Percentiles rank a stretch among this genome's conserved stretches.
Evolutionary conservation across 92 coral and sea anemone genomes (phyloP).

Genomic region (Phymanthus crucifer): DNA sequence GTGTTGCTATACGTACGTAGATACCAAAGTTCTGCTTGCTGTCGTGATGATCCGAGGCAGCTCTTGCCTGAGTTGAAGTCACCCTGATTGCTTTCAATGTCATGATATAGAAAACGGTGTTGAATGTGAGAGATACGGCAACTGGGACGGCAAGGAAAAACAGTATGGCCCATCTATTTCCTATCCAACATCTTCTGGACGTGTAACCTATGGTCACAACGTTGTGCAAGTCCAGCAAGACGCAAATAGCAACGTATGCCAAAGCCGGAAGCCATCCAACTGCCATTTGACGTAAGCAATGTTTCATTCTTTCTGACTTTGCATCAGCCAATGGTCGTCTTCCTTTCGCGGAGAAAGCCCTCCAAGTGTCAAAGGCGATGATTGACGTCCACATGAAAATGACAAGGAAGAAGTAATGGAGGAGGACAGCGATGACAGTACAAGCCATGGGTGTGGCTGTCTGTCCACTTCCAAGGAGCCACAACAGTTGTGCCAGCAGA

Average conservation of each 20-base stretch:
- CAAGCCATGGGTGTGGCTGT: slow-evolving; percentile 23
- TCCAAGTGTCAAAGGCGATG: too few species aligned
- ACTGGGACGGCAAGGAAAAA: slow-evolving; percentile 46
- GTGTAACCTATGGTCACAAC: slow-evolving; percentile 47
- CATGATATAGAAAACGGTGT: slow-evolving; percentile 28
- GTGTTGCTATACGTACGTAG: slow-evolving; percentile 50
- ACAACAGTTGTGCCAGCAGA: too few species aligned
- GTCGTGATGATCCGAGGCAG: slow-evolving; percentile 27
- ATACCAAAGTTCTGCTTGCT: slow-evolving; percentile 32
- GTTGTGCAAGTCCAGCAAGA: slow-evolving; percentile 48
- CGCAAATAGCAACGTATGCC: slow-evolving; percentile 36
- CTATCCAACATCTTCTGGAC: slow-evolving; percentile 57
- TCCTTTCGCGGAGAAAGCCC: slow-evolving; percentile 38
- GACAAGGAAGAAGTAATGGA: too few species aligned
- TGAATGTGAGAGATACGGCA: slow-evolving; percentile 31
- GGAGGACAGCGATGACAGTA: too few species aligned
- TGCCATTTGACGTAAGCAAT: slow-evolving; percentile 43
- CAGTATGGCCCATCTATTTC: slow-evolving; percentile 15
- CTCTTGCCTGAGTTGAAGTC: slow-evolving; percentile 44
- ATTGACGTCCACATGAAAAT: slow-evolving; percentile 62
- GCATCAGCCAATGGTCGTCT: slow-evolving; percentile 11
- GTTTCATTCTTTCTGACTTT: slow-evolving; percentile 38
- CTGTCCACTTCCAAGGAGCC: slow-evolving; percentile 34
- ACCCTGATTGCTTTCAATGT: slow-evolving; percentile 53
- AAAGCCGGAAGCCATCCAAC: slow-evolving; percentile 65